These are phyloP conservation scores for Periparus ater DNA, from an alignment of 2,797 vertebrate genomes.

Conservation along the genomic window DNA sequence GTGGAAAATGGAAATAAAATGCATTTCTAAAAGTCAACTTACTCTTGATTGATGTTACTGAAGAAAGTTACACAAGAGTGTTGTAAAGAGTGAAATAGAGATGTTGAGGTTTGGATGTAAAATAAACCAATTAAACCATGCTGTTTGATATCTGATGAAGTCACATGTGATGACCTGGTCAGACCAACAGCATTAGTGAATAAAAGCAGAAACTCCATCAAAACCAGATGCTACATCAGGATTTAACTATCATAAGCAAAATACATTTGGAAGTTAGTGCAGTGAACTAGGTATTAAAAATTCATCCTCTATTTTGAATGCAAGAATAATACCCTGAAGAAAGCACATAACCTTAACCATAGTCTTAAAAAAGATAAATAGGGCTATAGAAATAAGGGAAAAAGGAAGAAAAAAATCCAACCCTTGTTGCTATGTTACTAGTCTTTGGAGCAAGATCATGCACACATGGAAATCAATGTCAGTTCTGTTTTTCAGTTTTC, in stretches of 20 bases:
- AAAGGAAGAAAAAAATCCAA: neutral
- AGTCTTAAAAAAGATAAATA: neutral
- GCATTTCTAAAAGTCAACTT: neutral
- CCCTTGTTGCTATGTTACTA: slow-evolving; percentile 54
- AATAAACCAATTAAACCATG: slow-evolving; percentile 39
- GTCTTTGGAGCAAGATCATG: slow-evolving; percentile 38
- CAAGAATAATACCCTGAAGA: neutral
- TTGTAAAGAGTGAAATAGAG: neutral
- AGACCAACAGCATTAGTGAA: neutral
- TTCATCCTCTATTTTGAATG: neutral
- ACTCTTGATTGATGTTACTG: neutral
- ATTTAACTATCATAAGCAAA: slow-evolving; percentile 6
- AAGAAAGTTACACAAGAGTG: neutral
- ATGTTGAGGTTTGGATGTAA: neutral
- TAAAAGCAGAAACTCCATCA: slow-evolving; percentile 43
- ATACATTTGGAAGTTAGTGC: neutral
- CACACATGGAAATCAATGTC: slow-evolving; percentile 57
- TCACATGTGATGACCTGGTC: slow-evolving; percentile 27
- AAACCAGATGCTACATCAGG: slow-evolving; percentile 50
- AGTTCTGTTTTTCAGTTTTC: slow-evolving; percentile 51
- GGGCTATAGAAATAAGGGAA: neutral
- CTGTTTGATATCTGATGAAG: slow-evolving; percentile 14
- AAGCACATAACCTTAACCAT: neutral
- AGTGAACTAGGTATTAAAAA: neutral
- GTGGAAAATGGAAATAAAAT: neutral